phyloP scores from a whole-genome alignment of 1,140 invertebrate genomes.

The Yoshiicerus persimilis region DNA sequence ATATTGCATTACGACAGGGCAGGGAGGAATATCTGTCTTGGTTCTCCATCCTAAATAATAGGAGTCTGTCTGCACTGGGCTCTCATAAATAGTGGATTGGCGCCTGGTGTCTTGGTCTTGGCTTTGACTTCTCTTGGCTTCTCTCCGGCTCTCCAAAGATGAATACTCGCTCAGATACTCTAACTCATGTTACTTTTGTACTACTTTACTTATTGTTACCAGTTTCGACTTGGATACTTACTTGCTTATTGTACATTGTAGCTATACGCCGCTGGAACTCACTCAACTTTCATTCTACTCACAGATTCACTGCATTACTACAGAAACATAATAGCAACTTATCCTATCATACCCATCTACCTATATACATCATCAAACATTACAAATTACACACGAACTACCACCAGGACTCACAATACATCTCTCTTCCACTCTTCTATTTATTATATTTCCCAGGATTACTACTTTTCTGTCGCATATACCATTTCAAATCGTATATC shows the following conservation, averaged over 20 bases:
- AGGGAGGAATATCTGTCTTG: conserved; percentile 12
- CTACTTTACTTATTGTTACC: neutral
- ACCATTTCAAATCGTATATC: neutral
- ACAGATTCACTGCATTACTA: neutral
- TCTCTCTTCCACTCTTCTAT: neutral
- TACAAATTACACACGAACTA: neutral
- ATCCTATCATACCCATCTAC: neutral
- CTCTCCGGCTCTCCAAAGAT: neutral
- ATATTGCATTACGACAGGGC: neutral
- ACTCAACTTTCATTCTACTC: neutral
- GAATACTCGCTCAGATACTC: neutral
- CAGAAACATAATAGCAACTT: neutral
- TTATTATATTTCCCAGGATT: neutral
- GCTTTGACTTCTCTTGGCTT: neutral
- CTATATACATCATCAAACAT: neutral
- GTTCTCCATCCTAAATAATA: neutral
- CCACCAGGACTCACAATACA: neutral
- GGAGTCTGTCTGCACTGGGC: neutral
- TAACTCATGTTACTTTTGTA: neutral
- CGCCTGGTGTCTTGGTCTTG: neutral
- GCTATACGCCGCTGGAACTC: neutral
- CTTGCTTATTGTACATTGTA: neutral
- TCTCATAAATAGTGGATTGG: conserved; percentile 17
- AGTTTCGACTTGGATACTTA: neutral
- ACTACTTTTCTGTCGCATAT: neutral